Evolutionary conservation across 2,797 vertebrate genomes (phyloP).

Genomic region (Rhinichthys osculus): DNA sequence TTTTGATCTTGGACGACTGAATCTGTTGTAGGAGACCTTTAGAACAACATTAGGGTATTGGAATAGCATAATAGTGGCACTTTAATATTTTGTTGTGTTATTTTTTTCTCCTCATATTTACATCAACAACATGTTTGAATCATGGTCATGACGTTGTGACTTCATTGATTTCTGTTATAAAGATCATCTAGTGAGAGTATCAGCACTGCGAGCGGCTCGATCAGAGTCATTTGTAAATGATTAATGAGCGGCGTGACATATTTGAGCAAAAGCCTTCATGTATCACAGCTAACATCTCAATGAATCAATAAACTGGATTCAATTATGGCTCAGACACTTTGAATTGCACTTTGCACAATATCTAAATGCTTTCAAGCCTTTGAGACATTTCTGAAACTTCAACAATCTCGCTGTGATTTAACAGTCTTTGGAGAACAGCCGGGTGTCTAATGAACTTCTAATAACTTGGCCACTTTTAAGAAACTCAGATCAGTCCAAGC

Average conservation of each 20-base stretch:
- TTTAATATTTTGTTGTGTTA: not conserved
- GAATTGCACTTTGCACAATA: not conserved
- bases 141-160: not conserved
- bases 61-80: not conserved
- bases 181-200: not conserved
- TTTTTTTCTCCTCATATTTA: not conserved
- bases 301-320: not conserved
- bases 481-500: constrained; percentile 31
- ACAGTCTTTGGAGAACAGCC: constrained; percentile 44
- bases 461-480: constrained; percentile 42
- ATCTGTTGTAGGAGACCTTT: not conserved
- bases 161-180: not conserved
- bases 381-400: constrained; percentile 34
- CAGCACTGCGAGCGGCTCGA: not conserved
- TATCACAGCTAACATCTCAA: not conserved
- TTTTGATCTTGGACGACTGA: fast-evolving
- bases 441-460: constrained; percentile 51
- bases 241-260: not conserved
- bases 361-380: not conserved
- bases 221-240: not conserved
- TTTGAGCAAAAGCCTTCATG: not conserved
- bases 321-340: not conserved
- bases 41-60: not conserved
- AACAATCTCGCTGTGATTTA: constrained; percentile 31
- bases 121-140: not conserved